Base-by-base conservation (phyloP, 1,140 invertebrate genomes). In the Subanguina moxae region DNA sequence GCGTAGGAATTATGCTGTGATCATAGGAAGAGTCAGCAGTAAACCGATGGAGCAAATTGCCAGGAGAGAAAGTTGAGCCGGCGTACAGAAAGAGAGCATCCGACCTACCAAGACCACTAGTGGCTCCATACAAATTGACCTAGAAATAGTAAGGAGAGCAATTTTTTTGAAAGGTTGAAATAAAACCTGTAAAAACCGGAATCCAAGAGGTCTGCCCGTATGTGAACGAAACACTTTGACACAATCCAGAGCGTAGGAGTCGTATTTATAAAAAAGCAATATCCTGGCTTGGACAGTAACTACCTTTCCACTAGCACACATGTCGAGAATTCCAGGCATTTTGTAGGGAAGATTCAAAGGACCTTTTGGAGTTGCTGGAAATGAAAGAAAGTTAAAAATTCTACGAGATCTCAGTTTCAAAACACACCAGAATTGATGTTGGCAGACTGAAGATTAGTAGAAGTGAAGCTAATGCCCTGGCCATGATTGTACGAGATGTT, bases 241-340 rank as follows among this genome's bases (percentile, higher is more conserved):
- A 83, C 95, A 99, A 82, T 95, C 95, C 8, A 96, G 90, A 0
- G 92, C 90, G 83, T 89, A 88, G 76, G 94, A 94, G 73, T 95
- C 92, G 75, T 99, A 99, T 83, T 96, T 97, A 83, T 94, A 97
- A 83, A 95, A 98, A 0, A 98, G 74, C 1, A 98, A 81, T 5
- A 98, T 88, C 64, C 94, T 86, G 79, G 92, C 58, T 90, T 86
- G 97, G 95, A 71, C 27, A 32, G 70, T 45, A n/a, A 72, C 46
- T 43, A 30, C 7, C 21, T 72, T 72, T 17, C 89, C 89, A 0
- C 92, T 90, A 82, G 95, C 91, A 83, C 95, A 98, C 65, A 97
- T 94, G 72, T 97, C 92, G 19, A 98, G 88, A 73, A 98, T 83
- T 32, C 94, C 94, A 84, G 95, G 96, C n/a, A 94, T 84, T 77